Evolutionary conservation across 2,888 invertebrate genomes (phyloP).

Genomic region (Chaetoderma sp.): DNA sequence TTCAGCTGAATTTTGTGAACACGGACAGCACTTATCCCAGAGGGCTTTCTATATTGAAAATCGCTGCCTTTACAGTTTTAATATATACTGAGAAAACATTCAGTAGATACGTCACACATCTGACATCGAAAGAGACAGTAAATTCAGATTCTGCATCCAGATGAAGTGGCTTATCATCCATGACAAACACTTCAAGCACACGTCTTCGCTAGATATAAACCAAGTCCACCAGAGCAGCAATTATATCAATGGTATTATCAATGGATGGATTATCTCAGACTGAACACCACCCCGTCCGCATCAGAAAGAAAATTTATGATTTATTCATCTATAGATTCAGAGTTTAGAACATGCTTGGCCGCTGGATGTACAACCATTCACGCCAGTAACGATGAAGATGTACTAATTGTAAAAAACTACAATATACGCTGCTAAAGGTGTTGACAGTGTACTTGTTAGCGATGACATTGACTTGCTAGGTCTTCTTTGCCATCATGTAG

Average conservation of each 20-base stretch:
- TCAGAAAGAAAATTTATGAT: constrained; percentile 7
- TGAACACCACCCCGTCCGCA: constrained; percentile 4
- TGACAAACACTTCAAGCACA: constrained; percentile 16
- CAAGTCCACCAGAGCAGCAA: constrained; percentile 15
- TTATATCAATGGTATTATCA: constrained; percentile 2
- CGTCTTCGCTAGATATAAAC: constrained; percentile 16
- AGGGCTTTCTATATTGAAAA: neutral
- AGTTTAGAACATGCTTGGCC: too few species aligned
- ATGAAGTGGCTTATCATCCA: constrained; percentile 10
- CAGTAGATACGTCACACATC: neutral
- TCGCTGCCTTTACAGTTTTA: constrained; percentile 14
- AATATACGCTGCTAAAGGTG: too few species aligned
- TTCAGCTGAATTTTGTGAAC: constrained; percentile 34
- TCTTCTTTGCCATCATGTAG: too few species aligned
- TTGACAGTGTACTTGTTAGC: too few species aligned
- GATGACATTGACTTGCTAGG: too few species aligned
- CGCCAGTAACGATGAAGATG: too few species aligned
- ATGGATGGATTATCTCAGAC: constrained; percentile 3
- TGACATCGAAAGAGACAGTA: constrained; percentile 1
- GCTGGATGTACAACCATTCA: too few species aligned
- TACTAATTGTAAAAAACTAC: too few species aligned
- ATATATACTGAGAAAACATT: neutral
- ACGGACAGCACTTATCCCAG: constrained; percentile 10
- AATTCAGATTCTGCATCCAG: constrained; percentile 26
- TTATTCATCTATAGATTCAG: too few species aligned